Evolutionary conservation across 2,113 vertebrate genomes (phyloP).

Genomic region (Cyprinodon brontotheroides): DNA sequence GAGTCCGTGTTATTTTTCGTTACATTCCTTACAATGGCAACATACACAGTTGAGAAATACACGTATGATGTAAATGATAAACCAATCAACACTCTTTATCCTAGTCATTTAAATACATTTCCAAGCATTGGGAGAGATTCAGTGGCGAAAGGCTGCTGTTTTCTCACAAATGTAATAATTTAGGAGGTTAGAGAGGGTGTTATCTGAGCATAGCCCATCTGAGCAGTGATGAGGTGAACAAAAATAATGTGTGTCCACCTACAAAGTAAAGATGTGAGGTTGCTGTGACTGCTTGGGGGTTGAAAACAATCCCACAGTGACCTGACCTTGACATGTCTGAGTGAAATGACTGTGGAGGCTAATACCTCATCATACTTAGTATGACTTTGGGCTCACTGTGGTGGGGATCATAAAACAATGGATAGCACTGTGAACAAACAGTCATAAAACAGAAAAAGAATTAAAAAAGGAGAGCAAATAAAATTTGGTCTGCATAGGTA

Average conservation of each 20-base stretch:
- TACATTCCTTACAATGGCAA: too few species aligned
- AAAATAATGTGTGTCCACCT: constrained; percentile 68
- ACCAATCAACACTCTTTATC: constrained; percentile 5
- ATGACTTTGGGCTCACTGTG: constrained; percentile 72
- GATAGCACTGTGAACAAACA: constrained; percentile 76
- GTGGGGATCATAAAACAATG: constrained; percentile 77
- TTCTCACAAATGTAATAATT: constrained; percentile 71
- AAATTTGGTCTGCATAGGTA: not conserved
- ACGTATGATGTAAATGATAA: constrained; percentile 7
- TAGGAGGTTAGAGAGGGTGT: constrained; percentile 74
- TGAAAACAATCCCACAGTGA: constrained; percentile 68
- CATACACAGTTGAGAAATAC: not conserved
- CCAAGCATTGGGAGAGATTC: constrained; percentile 3
- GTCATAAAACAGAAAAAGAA: constrained; percentile 62
- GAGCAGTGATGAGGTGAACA: constrained; percentile 76
- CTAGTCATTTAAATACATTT: constrained; percentile 20
- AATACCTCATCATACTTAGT: constrained; percentile 80
- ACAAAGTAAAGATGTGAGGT: constrained; percentile 62
- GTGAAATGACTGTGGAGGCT: constrained; percentile 72
- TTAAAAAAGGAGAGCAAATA: constrained; percentile 38
- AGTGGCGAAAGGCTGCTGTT: constrained; percentile 46
- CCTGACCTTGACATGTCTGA: constrained; percentile 82
- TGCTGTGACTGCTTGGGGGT: constrained; percentile 50
- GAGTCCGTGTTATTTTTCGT: too few species aligned
- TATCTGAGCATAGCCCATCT: constrained; percentile 70